Conservation (phyloP, 2,113 vertebrate species). For the Benitochromis conjunctus region DNA sequence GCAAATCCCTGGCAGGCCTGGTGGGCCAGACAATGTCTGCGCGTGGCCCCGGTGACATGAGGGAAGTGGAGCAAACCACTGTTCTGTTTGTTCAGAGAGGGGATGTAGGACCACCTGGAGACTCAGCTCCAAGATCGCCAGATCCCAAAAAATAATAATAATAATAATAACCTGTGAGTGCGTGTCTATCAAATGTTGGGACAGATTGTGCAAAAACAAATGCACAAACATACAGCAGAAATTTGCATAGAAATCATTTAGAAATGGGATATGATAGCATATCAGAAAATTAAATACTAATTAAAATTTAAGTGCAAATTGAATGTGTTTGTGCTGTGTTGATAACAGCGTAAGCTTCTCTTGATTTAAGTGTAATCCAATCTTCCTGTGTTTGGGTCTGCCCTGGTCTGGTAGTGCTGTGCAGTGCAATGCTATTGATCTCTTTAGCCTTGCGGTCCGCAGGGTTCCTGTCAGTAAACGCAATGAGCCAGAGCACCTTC, state of each 20-base stretch:
- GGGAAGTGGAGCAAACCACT: slow-evolving; percentile 32
- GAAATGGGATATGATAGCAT: background rate
- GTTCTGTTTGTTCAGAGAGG: slow-evolving; percentile 61
- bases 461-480: slow-evolving; percentile 70
- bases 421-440: slow-evolving; percentile 65
- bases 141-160: slow-evolving; percentile 16
- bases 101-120: slow-evolving; percentile 50
- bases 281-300: slow-evolving; percentile 7
- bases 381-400: slow-evolving; percentile 60
- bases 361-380: slow-evolving; percentile 59
- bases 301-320: slow-evolving; percentile 9
- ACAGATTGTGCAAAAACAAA: background rate
- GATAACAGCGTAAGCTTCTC: background rate
- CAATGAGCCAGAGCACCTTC: slow-evolving; percentile 55
- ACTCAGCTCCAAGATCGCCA: slow-evolving; percentile 28
- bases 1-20: slow-evolving; percentile 44
- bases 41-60: slow-evolving; percentile 50
- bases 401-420: slow-evolving; percentile 35
- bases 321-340: slow-evolving; percentile 19
- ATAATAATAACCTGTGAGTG: background rate
- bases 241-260: background rate
- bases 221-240: background rate
- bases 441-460: slow-evolving; percentile 54
- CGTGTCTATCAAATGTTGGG: background rate
- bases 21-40: slow-evolving; percentile 58